Base-by-base conservation (phyloP, 2,888 invertebrate species). In the Miltochrista miniata region DNA sequence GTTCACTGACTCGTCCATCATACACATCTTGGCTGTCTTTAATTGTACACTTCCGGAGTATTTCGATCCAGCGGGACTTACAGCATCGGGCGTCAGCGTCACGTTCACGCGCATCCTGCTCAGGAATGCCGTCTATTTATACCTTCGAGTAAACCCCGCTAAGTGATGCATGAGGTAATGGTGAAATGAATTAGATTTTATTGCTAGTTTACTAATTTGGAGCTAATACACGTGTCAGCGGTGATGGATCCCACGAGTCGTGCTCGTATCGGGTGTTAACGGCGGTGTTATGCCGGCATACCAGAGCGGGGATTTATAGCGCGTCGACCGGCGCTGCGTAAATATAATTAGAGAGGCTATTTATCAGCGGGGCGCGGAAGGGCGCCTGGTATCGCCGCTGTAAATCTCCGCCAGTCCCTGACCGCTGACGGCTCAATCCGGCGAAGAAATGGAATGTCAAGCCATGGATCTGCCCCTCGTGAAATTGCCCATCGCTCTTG, bases 321-420 rank as follows among this genome's bases (percentile, higher is more conserved):
- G 76, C 77, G 83, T 79, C 85, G 83, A 72, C 78, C 79, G 86
- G 83, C 85, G 83, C 87, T 83, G 86, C 87, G 90, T 91, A 90
- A 90, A 90, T 90, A 90, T 90, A 90, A 90, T 90, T 90, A 90
- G 85, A 89, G 85, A 76, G 83, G 85, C 87, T 83, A 90, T 90
- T 88, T 89, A 88, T 90, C 89, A 89, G 87, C 69, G 70, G 83
- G 79, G 81, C 84, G 88, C 84, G 88, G 89, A 89, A 87, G 89
- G 86, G 87, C 86, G 82, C 84, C 73, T 76, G 76, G 79, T 85
- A 87, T 89, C 87, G 80, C 76, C 69, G 81, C 80, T 68, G 84
- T 90, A 86, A 89, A 90, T 90, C 89, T 89, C 71, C 59, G 67
- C 68, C 71, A 70, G 73, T 72, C 76, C 76, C 77, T 79, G 89